These are phyloP conservation scores for Dolichopus griseipennis DNA, from an alignment of 2,888 invertebrate genomes.

Conservation along the genomic window DNA sequence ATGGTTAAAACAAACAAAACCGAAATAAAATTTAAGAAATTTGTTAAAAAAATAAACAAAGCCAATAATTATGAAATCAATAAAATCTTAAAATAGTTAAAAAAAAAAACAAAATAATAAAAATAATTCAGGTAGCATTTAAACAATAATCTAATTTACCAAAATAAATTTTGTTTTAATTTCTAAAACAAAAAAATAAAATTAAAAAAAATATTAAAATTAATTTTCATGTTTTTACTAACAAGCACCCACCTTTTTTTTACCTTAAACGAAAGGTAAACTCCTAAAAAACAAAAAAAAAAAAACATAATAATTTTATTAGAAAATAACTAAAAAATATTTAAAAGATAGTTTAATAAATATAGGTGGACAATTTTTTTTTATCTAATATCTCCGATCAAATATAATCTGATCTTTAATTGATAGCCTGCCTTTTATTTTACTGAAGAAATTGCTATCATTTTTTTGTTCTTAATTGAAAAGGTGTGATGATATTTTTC, in stretches of 20 bases:
- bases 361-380: neutral
- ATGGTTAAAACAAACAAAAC: neutral
- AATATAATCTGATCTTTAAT: neutral
- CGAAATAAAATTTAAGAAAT: neutral
- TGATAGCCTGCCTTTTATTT: neutral
- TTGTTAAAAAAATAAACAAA: neutral
- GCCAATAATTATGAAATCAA: neutral
- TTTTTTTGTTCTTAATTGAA: too few species aligned
- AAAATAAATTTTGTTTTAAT: neutral
- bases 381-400: neutral
- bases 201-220: neutral
- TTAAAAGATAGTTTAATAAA: neutral
- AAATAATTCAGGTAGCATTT: slow-evolving; percentile 1
- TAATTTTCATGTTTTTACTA: slow-evolving; percentile 6
- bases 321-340: neutral
- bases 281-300: too few species aligned
- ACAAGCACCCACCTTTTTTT: neutral
- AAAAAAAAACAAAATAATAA: neutral
- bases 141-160: neutral
- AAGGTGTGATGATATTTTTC: too few species aligned
- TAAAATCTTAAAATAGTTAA: neutral
- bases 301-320: too few species aligned
- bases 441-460: too few species aligned
- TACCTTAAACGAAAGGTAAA: neutral
- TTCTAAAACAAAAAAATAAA: neutral